phyloP scores from a whole-genome alignment of 1,140 invertebrate genomes.

The Megalopta genalis region DNA sequence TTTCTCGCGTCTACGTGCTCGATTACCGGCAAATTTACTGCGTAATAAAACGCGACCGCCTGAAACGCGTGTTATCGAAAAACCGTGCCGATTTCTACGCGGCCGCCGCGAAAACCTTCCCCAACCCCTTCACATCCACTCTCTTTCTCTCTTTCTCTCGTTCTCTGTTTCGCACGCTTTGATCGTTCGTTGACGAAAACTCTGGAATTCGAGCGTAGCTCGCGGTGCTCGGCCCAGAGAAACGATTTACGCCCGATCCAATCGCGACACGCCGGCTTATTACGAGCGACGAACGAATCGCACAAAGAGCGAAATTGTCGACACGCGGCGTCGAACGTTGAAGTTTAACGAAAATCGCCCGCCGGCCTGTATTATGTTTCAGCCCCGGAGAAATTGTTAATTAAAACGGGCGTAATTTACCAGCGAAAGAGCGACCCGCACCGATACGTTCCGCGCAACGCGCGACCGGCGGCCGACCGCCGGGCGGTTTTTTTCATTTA shows the following conservation, averaged over 20 bases:
- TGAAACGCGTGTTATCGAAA: constrained; percentile 9
- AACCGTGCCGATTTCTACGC: background rate
- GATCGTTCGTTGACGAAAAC: background rate
- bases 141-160: no score
- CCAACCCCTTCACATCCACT: no score
- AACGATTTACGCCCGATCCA: no score
- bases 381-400: constrained; percentile 14
- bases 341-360: constrained; percentile 16
- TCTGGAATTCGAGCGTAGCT: no score
- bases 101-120: background rate
- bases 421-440: constrained; percentile 1
- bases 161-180: background rate
- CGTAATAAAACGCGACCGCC: constrained; percentile 26
- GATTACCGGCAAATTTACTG: constrained; percentile 30
- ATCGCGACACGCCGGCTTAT: no score
- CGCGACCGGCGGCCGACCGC: no score
- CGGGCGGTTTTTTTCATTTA: constrained; percentile 6
- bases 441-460: background rate
- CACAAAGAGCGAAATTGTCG: constrained; percentile 3
- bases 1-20: constrained; percentile 8
- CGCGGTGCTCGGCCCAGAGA: no score
- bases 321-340: background rate
- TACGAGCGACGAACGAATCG: background rate
- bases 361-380: constrained; percentile 23
- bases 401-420: constrained; percentile 36